Base-by-base conservation (phyloP, 2,797 vertebrate genomes). In the Enteromius trimaculatus region DNA sequence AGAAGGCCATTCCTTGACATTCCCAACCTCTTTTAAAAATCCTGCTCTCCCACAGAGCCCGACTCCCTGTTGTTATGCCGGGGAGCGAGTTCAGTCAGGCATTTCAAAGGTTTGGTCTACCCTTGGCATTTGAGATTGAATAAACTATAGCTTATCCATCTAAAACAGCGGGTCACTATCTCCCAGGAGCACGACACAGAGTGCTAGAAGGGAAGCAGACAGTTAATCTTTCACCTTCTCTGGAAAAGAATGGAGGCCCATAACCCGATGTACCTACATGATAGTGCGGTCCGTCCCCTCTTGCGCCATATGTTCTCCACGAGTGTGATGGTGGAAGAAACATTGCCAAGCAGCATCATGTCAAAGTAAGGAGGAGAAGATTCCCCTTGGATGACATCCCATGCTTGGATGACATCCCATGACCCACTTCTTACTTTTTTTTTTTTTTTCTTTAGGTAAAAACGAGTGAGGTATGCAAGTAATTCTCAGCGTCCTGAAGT, bases 141-240 rank as follows among this genome's bases (percentile, higher is more conserved):
- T 90, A 84, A 86, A 85, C 86, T 71, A 70, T 78, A 51, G 87
- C 77, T 87, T 89, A 87, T 86, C 87, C 87, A 86, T 89, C 87
- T 86, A 80, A 89, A 87, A 86, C 82, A 89, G 88, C 80, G 6
- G 88, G 84, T 86, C 79, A 79, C 86, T 81, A 53, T 87, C 82
- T 88, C 79, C 81, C 88, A 65, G 31, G 87, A 84, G 87, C 83
- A 62, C 7, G 83, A 87, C 84, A 85, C 74, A n/a, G 71, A 83
- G 79, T 82, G 53, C 70, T 77, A 62, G 69, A 76, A 80, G 80
- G 74, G 69, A 85, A 77, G 82, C 75, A 80, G 64, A 81, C 83
- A 71, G 84, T 88, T 88, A 84, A 88, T 88, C 87, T 88, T 87
- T 87, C 84, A 84, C 86, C 85, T 84, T 65, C 79, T 69, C 66